These are phyloP conservation scores for Arremon brunneinucha DNA, from an alignment of 2,797 vertebrate genomes.

Conservation along the genomic window DNA sequence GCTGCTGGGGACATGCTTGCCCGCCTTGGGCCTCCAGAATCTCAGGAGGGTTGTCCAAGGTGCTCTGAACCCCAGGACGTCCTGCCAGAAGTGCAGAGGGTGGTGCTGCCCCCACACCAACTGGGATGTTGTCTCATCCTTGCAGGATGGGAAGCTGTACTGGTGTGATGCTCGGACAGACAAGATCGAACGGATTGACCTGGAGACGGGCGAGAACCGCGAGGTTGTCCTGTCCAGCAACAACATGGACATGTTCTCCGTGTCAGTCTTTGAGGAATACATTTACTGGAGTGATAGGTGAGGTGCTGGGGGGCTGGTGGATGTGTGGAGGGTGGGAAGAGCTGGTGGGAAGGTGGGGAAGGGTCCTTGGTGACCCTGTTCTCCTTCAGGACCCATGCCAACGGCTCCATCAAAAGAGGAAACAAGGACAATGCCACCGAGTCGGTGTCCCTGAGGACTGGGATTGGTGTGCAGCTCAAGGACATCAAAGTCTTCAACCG, in stretches of 20 bases:
- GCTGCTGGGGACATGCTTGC: neutral
- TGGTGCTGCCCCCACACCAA: fast-evolving
- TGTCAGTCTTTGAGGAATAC: constrained; percentile 94
- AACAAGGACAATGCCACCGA: constrained; percentile 94
- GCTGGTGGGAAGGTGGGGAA: neutral
- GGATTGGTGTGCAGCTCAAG: constrained; percentile 95
- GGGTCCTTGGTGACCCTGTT: neutral
- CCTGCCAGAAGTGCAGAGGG: neutral
- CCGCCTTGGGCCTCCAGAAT: neutral
- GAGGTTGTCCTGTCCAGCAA: constrained; percentile 92
- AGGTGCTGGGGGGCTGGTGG: fast-evolving
- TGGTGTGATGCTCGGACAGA: constrained; percentile 97
- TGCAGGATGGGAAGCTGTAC: constrained; percentile 88
- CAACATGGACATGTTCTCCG: constrained; percentile 99
- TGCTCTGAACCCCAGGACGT: neutral
- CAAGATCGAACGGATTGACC: constrained; percentile 93
- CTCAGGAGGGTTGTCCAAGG: neutral
- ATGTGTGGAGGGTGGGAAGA: neutral
- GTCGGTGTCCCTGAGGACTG: constrained; percentile 89
- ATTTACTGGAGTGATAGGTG: constrained; percentile 98
- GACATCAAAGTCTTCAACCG: constrained; percentile 98
- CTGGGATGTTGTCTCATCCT: neutral
- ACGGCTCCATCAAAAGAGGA: constrained; percentile 96
- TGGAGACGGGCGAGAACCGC: constrained; percentile 91
- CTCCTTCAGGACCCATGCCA: constrained; percentile 87